Base-by-base conservation (phyloP, 2,113 vertebrate genomes). In the Dendrocopos noguchii region DNA sequence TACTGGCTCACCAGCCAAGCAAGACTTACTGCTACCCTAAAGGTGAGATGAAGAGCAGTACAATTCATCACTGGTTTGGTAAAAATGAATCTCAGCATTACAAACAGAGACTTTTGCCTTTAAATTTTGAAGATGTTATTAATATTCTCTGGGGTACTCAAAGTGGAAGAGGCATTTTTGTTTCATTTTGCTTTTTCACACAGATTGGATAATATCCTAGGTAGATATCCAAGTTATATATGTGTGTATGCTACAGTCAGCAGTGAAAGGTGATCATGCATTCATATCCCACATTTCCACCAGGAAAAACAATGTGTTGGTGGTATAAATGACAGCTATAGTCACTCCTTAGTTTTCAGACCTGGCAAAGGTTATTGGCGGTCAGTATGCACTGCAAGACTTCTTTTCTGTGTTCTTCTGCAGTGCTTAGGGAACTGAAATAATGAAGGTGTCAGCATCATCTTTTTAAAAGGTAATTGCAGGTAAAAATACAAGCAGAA, bases 1-100 rank as follows among this genome's bases (percentile, higher is more conserved):
- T 87, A 85, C 18, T 85, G 79, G 75, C 64, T 89, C 53, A 71
- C 47, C 56, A 91, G 64, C 53, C 81, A 82, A 91, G 68, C 15
- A 85, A 78, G 53, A 83, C 83, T 85, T 93, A 75, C 64, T 50
- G 61, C 82, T 78, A 21, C 89, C 81, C 81, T 87, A 95, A 91
- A 94, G 81, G 67, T 85, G 87, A 87, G 53, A 85, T 65, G 29
- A 85, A 93, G 47, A 47, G 64, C 78, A 87, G 39, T 47, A 50
- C 64, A 73, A 46, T 42, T 59, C 9, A 0, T 56, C 47, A 84
- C 29, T 22, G 27, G 65, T 28, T 71, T 68, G 57, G 56, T 83
- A 75, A 80, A 94, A 92, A 31, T 2, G 0, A 80, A 36, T 12
- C 12, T 55, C 86, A 42, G 15, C 28, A 4, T 36, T 82, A 50